Conservation (phyloP, 2,888 invertebrate species). For the Drosophila yooni region DNA sequence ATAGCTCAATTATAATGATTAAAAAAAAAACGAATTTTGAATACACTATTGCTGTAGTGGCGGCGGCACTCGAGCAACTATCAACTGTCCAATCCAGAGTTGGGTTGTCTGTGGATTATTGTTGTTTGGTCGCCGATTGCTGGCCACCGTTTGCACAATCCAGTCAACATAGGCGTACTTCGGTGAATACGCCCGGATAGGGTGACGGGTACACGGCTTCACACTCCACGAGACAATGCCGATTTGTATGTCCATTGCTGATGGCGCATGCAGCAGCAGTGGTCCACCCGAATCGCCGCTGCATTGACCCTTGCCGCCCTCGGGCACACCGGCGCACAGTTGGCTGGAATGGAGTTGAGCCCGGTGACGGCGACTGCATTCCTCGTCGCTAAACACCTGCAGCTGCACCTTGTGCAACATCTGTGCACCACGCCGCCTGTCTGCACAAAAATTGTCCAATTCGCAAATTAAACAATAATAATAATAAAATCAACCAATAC, state of each 20-base stretch:
- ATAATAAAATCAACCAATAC: slow-evolving; percentile 13
- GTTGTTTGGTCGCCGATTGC: neutral
- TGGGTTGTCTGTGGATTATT: slow-evolving; percentile 23
- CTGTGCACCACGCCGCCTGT: slow-evolving; percentile 81
- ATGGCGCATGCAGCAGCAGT: slow-evolving; percentile 62
- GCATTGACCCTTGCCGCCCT: slow-evolving; percentile 86
- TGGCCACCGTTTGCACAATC: slow-evolving; percentile 76
- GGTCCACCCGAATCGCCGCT: slow-evolving; percentile 86
- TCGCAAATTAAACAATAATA: neutral
- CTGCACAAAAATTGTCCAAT: slow-evolving; percentile 54
- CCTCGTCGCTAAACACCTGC: slow-evolving; percentile 82
- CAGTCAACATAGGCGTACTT: slow-evolving; percentile 83
- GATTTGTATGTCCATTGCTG: slow-evolving; percentile 80
- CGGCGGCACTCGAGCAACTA: slow-evolving; percentile 59
- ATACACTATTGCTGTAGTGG: slow-evolving; percentile 53
- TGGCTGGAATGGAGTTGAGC: slow-evolving; percentile 79
- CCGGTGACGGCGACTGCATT: slow-evolving; percentile 82
- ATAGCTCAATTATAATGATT: slow-evolving; percentile 42
- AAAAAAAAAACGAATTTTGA: slow-evolving; percentile 41
- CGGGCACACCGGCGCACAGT: slow-evolving; percentile 85
- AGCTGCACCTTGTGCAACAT: slow-evolving; percentile 84
- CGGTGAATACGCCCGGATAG: slow-evolving; percentile 85
- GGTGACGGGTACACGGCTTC: slow-evolving; percentile 85
- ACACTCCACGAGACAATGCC: slow-evolving; percentile 86
- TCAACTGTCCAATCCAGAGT: slow-evolving; percentile 65